Evolutionary conservation across 37 sponge, comb jelly and placozoan genomes (phyloP), one percentile per base, ranked within the genome.

Genomic region (Mnemiopsis leidyi): DNA sequence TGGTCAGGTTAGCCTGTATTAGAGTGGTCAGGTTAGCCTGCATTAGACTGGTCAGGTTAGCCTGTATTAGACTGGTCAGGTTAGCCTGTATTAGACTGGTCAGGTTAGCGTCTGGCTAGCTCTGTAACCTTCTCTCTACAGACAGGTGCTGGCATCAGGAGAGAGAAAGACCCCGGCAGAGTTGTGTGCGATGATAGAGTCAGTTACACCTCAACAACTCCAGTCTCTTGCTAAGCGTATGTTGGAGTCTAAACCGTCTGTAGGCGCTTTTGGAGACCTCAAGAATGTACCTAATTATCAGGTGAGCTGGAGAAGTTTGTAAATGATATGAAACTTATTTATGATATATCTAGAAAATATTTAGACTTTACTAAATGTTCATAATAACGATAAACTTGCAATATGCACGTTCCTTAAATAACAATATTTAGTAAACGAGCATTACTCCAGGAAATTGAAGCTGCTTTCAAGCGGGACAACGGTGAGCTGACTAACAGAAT

Each of bases 121-220:
- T n/a, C n/a, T n/a, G 20, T 20, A 67, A 67, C 20, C 18, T 67
- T 20, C 13, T 67, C n/a, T n/a, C n/a, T n/a, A n/a, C 76, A 73
- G 76, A 24, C 76, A 73, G 28, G 76, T 73, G 5, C 28, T 73
- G 24, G 76, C 76, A 21, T 73, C 76, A 7, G 76, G 76, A n/a
- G 5, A 7, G n/a, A 16, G 76, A 28, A 73, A 73, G 24, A 73
- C n/a, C 7, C 26, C 76, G 5, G 28, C 16, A 21, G 76, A 73
- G 76, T 24, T 73, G 28, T 7, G 16, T 7, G 76, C 76, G 7
- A 73, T 73, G 76, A 73, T 73, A 7, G 76, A 73, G 23, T 73
- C 76, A 16, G 76, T 73, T n/a, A 73, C 76, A n/a, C 76, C 76
- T 7, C 76, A 73, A 73, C 76, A 73, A 73, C 23, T 73, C 76